Percentiles rank a stretch among this genome's conserved stretches.
Conservation (phyloP, 2,113 vertebrate species). For the Todiramphus saurophagus region DNA sequence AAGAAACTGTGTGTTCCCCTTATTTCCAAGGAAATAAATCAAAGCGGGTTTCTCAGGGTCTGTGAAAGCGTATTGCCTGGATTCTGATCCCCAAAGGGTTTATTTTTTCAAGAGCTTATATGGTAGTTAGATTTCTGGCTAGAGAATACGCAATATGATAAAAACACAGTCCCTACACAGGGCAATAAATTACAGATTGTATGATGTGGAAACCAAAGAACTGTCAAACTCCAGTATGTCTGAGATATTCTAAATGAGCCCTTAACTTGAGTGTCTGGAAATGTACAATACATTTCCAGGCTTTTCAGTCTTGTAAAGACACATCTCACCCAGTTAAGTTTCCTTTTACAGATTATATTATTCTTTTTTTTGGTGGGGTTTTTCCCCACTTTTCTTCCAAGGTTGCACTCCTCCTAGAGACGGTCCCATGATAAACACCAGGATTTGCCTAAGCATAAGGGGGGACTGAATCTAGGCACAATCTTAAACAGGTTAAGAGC, state of each 20-base stretch:
- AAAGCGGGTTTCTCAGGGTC: constrained; percentile 60
- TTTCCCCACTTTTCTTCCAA: background rate
- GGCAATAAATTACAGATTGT: constrained; percentile 58
- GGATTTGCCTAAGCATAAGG: background rate
- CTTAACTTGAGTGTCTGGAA: constrained; percentile 39
- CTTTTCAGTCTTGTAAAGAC: constrained; percentile 19
- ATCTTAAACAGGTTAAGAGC: background rate
- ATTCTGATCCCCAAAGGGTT: constrained; percentile 29
- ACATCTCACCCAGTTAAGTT: background rate
- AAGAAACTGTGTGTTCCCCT: constrained; percentile 7
- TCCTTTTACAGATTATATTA: constrained; percentile 34
- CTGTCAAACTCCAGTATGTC: constrained; percentile 43
- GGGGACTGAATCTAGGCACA: background rate
- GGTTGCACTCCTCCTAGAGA: background rate
- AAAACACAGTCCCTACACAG: constrained; percentile 33
- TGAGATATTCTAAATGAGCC: constrained; percentile 60
- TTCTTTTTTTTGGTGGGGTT: background rate
- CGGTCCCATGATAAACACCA: background rate
- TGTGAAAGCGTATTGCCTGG: constrained; percentile 43
- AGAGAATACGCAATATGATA: constrained; percentile 49
- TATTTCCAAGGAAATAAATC: constrained; percentile 60
- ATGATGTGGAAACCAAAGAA: constrained; percentile 65
- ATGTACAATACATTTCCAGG: constrained; percentile 47
- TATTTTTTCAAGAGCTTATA: constrained; percentile 37
- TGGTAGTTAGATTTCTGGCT: constrained; percentile 59